phyloP scores from a whole-genome alignment of 2,113 vertebrate species.

The Casuarius casuarius region DNA sequence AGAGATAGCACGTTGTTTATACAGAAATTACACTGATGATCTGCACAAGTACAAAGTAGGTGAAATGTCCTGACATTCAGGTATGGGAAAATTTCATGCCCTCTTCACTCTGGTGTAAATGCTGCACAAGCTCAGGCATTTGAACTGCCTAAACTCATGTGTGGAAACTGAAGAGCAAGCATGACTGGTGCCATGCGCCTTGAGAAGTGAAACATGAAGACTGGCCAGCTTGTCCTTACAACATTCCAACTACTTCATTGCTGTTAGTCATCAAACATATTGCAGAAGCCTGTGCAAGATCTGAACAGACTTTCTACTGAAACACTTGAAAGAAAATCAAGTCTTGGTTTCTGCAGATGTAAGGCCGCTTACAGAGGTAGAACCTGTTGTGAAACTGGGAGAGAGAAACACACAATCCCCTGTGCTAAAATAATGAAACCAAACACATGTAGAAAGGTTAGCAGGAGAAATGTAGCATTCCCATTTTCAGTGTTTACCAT shows the following conservation, averaged over 20 bases:
- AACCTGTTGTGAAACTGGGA: not conserved
- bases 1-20: not conserved
- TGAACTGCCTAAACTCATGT: not conserved
- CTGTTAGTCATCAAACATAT: not conserved
- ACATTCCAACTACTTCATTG: not conserved
- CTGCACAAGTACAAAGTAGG: not conserved
- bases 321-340: not conserved
- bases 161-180: not conserved
- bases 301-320: not conserved
- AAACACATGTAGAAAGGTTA: not conserved
- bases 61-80: not conserved
- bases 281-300: not conserved
- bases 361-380: not conserved
- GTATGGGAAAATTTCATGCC: not conserved
- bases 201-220: not conserved
- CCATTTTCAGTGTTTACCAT: slow-evolving; percentile 14
- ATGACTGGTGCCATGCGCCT: not conserved
- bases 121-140: not conserved
- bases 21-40: not conserved
- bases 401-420: not conserved
- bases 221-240: not conserved
- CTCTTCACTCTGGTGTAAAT: not conserved
- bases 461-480: not conserved
- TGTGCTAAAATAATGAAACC: not conserved
- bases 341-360: no score